A percentile compares a stretch with the other conserved stretches of the same genome.
Evolutionary conservation across 2,113 vertebrate species (phyloP).

Genomic region (Sturnira hondurensis): DNA sequence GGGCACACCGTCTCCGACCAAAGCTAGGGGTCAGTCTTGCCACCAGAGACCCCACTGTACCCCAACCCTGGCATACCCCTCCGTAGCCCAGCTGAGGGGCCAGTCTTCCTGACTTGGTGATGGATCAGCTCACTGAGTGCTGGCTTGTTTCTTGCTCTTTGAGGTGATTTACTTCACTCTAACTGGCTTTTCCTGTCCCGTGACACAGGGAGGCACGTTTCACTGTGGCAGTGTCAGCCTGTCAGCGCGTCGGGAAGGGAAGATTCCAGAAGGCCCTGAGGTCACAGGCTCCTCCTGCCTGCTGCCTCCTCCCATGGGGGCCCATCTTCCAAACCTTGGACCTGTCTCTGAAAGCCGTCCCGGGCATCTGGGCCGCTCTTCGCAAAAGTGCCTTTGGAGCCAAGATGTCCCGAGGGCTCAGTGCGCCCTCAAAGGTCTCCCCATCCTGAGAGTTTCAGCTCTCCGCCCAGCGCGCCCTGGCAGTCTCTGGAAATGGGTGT

Average conservation of each 20-base stretch:
- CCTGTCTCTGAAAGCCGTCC: background rate
- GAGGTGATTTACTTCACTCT: background rate
- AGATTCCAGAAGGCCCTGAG: rapidly evolving
- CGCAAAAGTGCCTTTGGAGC: background rate
- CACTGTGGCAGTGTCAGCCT: background rate
- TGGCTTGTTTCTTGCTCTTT: background rate
- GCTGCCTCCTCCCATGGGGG: too few relatives aligned
- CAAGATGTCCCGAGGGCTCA: background rate
- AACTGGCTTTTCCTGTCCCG: background rate
- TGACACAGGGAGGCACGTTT: background rate
- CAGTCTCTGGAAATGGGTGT: background rate
- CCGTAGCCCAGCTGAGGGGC: background rate
- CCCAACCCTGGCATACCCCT: too few relatives aligned
- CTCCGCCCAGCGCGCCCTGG: rapidly evolving
- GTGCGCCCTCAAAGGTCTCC: background rate
- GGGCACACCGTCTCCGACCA: background rate
- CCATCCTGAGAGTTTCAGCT: background rate
- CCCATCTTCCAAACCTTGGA: too few relatives aligned
- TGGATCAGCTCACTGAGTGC: background rate
- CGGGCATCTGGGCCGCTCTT: background rate
- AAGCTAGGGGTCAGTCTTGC: background rate
- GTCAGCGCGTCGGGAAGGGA: background rate
- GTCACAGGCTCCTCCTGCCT: background rate
- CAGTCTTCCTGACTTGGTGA: background rate
- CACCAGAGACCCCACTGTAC: background rate